A percentile compares a stretch with the other conserved stretches of the same genome.
Conservation (phyloP, 2,888 invertebrate genomes). For the Selenia dentaria region DNA sequence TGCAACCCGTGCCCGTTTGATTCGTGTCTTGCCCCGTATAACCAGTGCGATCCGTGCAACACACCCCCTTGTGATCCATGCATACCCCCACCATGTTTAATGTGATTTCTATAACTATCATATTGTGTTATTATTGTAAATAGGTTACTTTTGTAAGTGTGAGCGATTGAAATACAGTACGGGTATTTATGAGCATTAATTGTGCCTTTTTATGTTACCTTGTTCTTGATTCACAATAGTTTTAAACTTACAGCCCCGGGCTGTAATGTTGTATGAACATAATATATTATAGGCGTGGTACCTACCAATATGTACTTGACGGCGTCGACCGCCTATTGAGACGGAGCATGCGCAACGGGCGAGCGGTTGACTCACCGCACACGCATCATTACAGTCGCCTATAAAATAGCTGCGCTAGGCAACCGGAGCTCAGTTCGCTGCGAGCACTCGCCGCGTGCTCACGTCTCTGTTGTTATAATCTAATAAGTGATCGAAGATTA, state of each 20-base stretch:
- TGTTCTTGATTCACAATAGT: neutral
- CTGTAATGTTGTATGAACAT: neutral
- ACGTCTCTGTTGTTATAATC: no score
- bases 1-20: neutral
- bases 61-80: neutral
- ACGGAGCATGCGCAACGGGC: no score
- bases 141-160: slow-evolving; percentile 60
- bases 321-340: no score
- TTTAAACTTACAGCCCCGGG: neutral
- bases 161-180: slow-evolving; percentile 59
- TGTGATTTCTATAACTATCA: slow-evolving; percentile 25
- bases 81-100: slow-evolving; percentile 5
- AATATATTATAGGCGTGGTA: slow-evolving; percentile 1
- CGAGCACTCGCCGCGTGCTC: no score
- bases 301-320: no score
- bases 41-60: slow-evolving; percentile 2
- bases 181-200: slow-evolving; percentile 43
- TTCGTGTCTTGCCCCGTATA: neutral
- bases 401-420: no score
- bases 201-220: slow-evolving; percentile 30
- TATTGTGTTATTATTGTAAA: slow-evolving; percentile 36
- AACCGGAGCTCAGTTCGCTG: no score
- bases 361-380: no score
- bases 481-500: no score
- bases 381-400: no score